Base-by-base conservation (phyloP, 1,140 invertebrate species). In the Macrocentrus cingulum region DNA sequence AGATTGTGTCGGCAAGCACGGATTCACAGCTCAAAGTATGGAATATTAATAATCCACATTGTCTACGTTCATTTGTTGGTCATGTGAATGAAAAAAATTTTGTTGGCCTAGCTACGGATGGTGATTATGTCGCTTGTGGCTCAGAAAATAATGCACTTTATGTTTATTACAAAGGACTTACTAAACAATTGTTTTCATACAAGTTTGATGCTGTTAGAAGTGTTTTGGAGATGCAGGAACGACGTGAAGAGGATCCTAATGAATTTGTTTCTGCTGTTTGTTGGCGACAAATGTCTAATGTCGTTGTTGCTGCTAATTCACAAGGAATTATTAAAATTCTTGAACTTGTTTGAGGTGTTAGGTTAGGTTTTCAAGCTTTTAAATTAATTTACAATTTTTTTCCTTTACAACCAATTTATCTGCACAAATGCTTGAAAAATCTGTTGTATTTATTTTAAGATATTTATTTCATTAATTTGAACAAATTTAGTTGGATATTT, bases 31-130 rank as follows among this genome's bases (percentile, higher is more conserved):
- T 98, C 4, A 95, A 97, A 79, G 84, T 98, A 72, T 98, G 95
- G 95, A 91, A 90, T 70, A 87, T 97, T 0, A 88, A 90, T 63
- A 84, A 85, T 64, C 85, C 90, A 5, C 84, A 91, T 57, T 95
- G 91, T 79, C 74, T 94, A 32, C 82, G 92, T 39, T 93, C 94
- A 1, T 95, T 97, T 79, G 87, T 89, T n/a, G 94, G 93, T 1
- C 95, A 98, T 79, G 84, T 90, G 1, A 98, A 98, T 77, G 95
- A 98, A 75, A 98, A 97, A 74, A 97, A 97, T 76, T 98, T 98
- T 82, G 94, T 98, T 7, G 95, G 95, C 0, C 76, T 98, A n/a
- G 93, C 94, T 0, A 96, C 94, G 0, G 92, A 97, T 80, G 94
- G 94, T 1, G 90, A 95, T 72, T 97, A 95, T 75, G 86, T 98